Evolutionary conservation across 2,113 vertebrate species (phyloP).

Genomic region (Nematolebias whitei): DNA sequence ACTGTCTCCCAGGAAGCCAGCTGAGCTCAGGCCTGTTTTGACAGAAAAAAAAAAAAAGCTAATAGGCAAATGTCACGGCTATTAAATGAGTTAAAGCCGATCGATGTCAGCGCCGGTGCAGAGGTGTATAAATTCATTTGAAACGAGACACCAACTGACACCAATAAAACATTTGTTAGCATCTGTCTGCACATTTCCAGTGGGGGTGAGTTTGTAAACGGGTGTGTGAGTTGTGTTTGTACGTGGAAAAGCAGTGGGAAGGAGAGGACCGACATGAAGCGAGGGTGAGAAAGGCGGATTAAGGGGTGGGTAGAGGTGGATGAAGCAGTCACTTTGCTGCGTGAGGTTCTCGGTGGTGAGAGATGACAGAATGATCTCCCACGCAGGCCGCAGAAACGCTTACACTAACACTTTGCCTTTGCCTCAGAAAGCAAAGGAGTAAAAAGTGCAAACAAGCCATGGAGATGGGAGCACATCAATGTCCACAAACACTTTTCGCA

Average conservation of each 20-base stretch:
- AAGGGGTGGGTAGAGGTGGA: slow-evolving; percentile 43
- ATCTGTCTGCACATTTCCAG: slow-evolving; percentile 39
- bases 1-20: slow-evolving; percentile 54
- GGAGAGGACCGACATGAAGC: slow-evolving; percentile 49
- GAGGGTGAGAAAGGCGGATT: slow-evolving; percentile 44
- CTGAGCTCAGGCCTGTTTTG: slow-evolving; percentile 45
- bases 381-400: slow-evolving; percentile 65
- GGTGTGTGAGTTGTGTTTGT: not conserved
- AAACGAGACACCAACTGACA: slow-evolving; percentile 66
- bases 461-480: slow-evolving; percentile 54
- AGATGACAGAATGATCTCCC: slow-evolving; percentile 71
- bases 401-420: slow-evolving; percentile 63
- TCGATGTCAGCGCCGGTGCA: slow-evolving; percentile 61
- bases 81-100: slow-evolving; percentile 73
- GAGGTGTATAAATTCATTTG: slow-evolving; percentile 71
- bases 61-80: slow-evolving; percentile 69
- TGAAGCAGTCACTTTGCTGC: slow-evolving; percentile 63
- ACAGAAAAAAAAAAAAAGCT: slow-evolving; percentile 75
- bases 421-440: slow-evolving; percentile 6
- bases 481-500: slow-evolving; percentile 42
- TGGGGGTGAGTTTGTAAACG: not conserved
- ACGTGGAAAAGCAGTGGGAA: slow-evolving; percentile 35
- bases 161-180: slow-evolving; percentile 71
- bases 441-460: slow-evolving; percentile 45
- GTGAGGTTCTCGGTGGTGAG: slow-evolving; percentile 55